phyloP scores from a whole-genome alignment of 1,140 invertebrate genomes.

The Mycetomoellerius zeteki region DNA sequence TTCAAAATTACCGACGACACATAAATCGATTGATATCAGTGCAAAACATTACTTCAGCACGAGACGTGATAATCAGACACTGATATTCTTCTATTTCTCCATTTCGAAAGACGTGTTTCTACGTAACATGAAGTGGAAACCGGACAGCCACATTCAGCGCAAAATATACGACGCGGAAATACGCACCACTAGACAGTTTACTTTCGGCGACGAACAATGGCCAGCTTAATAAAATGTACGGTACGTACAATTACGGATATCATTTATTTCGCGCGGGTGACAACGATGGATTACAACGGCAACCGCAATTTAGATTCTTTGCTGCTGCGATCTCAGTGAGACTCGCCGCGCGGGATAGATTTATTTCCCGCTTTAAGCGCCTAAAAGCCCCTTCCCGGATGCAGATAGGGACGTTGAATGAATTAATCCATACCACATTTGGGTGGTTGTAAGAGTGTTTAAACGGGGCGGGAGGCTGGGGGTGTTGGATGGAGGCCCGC shows the following conservation, averaged over 20 bases:
- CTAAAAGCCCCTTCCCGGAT: constrained; percentile 59
- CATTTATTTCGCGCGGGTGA: constrained; percentile 63
- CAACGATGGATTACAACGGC: constrained; percentile 64
- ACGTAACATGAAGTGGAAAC: neutral
- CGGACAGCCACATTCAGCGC: constrained; percentile 16
- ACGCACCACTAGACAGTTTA: constrained; percentile 43
- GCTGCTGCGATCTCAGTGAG: constrained; percentile 57
- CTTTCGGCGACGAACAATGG: constrained; percentile 59
- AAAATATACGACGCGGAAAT: constrained; percentile 42
- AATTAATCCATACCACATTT: constrained; percentile 65
- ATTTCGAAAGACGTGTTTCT: neutral
- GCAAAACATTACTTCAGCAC: neutral
- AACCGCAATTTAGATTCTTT: constrained; percentile 65
- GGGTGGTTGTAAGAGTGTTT: constrained; percentile 65
- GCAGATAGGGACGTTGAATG: constrained; percentile 65
- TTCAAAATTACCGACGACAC: neutral
- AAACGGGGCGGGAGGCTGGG: constrained; percentile 5
- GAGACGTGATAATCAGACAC: neutral
- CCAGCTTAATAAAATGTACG: constrained; percentile 59
- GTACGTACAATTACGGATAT: constrained; percentile 60
- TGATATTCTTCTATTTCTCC: constrained; percentile 14
- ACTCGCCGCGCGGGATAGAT: constrained; percentile 61
- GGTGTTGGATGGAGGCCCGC: constrained; percentile 39
- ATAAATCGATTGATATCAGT: neutral
- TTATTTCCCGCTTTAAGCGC: constrained; percentile 64